phyloP scores from a whole-genome alignment of 2,888 invertebrate species.

The Hemaris fuciformis region DNA sequence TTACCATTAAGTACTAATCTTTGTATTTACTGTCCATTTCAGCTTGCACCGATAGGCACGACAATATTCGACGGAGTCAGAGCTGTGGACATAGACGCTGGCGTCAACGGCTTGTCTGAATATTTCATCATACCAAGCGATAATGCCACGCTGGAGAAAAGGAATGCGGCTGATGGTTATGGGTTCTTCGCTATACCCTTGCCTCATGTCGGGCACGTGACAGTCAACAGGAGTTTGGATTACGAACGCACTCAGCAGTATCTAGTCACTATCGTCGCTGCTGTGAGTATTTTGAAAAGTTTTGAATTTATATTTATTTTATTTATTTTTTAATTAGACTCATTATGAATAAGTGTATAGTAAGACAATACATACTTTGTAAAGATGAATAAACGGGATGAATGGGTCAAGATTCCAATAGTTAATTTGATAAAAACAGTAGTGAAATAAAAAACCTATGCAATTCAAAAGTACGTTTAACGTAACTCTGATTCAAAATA shows the following conservation, averaged over 20 bases:
- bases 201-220: slow-evolving; percentile 94
- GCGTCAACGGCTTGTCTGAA: slow-evolving; percentile 93
- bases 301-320: too few species aligned
- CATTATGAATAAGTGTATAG: too few species aligned
- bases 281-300: slow-evolving; percentile 82
- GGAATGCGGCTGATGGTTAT: slow-evolving; percentile 88
- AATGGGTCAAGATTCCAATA: too few species aligned
- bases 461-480: too few species aligned
- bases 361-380: too few species aligned
- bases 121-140: slow-evolving; percentile 90
- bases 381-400: too few species aligned
- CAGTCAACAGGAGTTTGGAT: slow-evolving; percentile 91
- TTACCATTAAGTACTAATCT: background rate
- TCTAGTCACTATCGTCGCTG: slow-evolving; percentile 93
- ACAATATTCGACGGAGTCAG: slow-evolving; percentile 91
- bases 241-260: slow-evolving; percentile 93
- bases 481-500: too few species aligned
- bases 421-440: too few species aligned
- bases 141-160: slow-evolving; percentile 60
- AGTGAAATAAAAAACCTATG: too few species aligned
- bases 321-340: too few species aligned
- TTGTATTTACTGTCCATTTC: slow-evolving; percentile 37
- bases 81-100: slow-evolving; percentile 91
- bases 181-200: slow-evolving; percentile 92
- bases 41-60: slow-evolving; percentile 93